Percentiles rank a stretch among this genome's conserved stretches.
phyloP scores from a whole-genome alignment of 2,797 vertebrate species.

The Aplochiton taeniatus region DNA sequence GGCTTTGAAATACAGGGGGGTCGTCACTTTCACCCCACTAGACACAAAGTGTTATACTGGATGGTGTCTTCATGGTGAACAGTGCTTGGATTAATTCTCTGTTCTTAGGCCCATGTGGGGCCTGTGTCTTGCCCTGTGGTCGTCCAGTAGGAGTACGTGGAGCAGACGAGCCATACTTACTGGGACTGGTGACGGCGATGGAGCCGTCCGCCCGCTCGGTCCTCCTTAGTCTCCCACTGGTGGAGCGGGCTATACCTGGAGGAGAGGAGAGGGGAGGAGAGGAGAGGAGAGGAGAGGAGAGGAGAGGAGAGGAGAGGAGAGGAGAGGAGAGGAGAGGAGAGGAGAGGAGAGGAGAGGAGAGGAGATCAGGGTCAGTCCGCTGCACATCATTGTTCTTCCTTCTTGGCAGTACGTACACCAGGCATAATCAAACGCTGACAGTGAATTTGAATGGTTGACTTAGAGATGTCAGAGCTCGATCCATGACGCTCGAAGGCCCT shows the following conservation, averaged over 20 bases:
- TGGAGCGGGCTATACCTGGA: constrained; percentile 53
- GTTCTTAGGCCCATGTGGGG: background rate
- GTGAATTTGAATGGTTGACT: no score
- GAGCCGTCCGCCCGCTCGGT: constrained; percentile 53
- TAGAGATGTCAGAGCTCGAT: background rate
- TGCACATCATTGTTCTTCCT: no score
- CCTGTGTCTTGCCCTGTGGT: no score
- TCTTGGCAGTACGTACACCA: no score
- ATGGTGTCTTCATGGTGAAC: no score
- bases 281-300: background rate
- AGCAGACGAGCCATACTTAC: constrained; percentile 51
- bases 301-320: background rate
- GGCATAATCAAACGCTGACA: no score
- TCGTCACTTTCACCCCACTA: no score
- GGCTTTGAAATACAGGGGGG: no score
- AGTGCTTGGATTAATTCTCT: background rate
- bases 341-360: no score
- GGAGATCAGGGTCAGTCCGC: no score
- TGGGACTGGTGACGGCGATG: constrained; percentile 62
- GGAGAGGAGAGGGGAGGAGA: constrained; percentile 1
- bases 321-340: background rate
- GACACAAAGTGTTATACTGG: no score
- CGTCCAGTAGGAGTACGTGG: constrained; percentile 8
- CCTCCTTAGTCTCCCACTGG: constrained; percentile 58
- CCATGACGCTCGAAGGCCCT: background rate